Evolutionary conservation across 2,888 invertebrate species (phyloP), one percentile per base, ranked within the genome.

Genomic region (Tenthredo amoena): DNA sequence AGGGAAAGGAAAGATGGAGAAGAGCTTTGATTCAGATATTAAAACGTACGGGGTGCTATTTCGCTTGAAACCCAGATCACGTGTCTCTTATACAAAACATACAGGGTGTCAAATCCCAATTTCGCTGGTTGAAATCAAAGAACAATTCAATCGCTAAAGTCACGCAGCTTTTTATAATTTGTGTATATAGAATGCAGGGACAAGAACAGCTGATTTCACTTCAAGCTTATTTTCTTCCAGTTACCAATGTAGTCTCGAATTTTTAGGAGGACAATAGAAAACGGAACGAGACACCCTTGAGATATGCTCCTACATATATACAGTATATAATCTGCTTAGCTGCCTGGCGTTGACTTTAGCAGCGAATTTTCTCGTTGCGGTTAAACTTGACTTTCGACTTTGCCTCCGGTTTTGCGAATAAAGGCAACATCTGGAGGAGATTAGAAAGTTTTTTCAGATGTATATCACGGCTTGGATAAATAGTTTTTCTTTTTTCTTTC

Each of bases 21-120:
- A 12, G 40, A 40, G 72, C 37, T 72, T n/a, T 72, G 72, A 72
- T 72, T 40, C 43, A 72, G 72, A 40, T 72, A 72, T 43, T 72
- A 72, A 40, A 72, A 72, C 72, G 72, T 72, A 72, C 72, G 21
- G n/a, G 72, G 40, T n/a, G 72, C 40, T 40, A 40, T 72, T 43
- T 72, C 43, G n/a, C 40, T 72, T 72, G 40, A 2, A 37, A 72
- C 40, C 21, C 72, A 40, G 40, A 40, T 72, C 72, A 72, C 72
- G 72, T 43, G 43, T 72, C n/a, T n/a, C 43, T n/a, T 40, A 43
- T 37, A 43, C 72, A 12, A 72, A 10, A 72, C 43, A 21, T 72
- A 40, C 72, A 12, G 43, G 21, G 72, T 40, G 72, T 10, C n/a
- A 2, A 7, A 40, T 40, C 40, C 9, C 9, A 43, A 72, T 72